Conservation (phyloP, 2,888 invertebrate species). For the Drosophila vallismaia region DNA sequence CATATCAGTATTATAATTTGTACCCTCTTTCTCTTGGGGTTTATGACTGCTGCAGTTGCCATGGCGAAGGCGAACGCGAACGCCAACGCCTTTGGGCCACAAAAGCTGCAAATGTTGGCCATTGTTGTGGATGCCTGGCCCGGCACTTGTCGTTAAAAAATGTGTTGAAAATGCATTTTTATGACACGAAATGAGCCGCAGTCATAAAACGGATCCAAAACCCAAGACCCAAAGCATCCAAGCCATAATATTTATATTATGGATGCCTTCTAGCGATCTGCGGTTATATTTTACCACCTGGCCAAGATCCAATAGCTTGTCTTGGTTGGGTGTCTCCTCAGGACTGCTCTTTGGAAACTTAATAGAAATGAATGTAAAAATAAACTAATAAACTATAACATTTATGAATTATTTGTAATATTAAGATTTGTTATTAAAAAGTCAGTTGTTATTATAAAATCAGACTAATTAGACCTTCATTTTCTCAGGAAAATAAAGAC, state of each 20-base stretch:
- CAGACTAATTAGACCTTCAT: too few relatives aligned
- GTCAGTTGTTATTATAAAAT: too few relatives aligned
- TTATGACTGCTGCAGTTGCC: conserved; percentile 64
- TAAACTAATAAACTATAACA: neutral
- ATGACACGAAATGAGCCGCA: conserved; percentile 70
- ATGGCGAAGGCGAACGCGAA: conserved; percentile 41
- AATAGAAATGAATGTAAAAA: neutral
- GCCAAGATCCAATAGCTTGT: neutral
- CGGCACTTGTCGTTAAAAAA: conserved; percentile 71
- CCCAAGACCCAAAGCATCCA: conserved; percentile 13
- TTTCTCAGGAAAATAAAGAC: too few relatives aligned
- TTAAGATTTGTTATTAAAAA: neutral
- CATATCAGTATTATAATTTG: conserved; percentile 71
- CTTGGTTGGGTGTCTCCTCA: neutral
- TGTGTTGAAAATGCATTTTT: conserved; percentile 75
- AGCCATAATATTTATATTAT: conserved; percentile 58
- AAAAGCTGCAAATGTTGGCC: conserved; percentile 68
- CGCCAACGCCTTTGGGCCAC: conserved; percentile 74
- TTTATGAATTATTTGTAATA: neutral
- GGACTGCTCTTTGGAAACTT: conserved; percentile 1
- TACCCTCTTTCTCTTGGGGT: conserved; percentile 50
- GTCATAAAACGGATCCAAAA: conserved; percentile 61
- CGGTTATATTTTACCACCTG: conserved; percentile 14
- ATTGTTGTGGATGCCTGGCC: conserved; percentile 43
- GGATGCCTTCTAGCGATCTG: conserved; percentile 42